These are phyloP conservation scores for Germaria angustata DNA, from an alignment of 2,888 invertebrate species.

Conservation along the genomic window DNA sequence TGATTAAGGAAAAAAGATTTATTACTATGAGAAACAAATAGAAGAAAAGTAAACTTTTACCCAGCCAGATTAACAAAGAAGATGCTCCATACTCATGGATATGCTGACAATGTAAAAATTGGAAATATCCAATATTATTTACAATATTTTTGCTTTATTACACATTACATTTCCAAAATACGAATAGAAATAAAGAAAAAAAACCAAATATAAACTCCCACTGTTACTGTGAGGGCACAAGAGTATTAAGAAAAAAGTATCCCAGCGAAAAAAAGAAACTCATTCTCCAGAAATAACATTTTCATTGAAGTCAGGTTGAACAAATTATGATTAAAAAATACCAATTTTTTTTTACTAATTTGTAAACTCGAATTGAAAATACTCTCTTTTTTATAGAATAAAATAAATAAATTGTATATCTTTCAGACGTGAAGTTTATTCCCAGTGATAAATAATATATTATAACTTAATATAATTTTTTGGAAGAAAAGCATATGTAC, in stretches of 20 bases:
- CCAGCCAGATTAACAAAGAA: neutral
- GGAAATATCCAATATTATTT: neutral
- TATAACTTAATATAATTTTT: no score
- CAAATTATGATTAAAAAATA: no score
- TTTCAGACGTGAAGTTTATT: no score
- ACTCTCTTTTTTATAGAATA: no score
- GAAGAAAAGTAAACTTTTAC: neutral
- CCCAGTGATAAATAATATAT: no score
- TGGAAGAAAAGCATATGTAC: no score
- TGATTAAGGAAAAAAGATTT: slow-evolving; percentile 53
- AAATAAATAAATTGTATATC: no score
- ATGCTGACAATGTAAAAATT: neutral
- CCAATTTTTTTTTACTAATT: no score
- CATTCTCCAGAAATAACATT: no score
- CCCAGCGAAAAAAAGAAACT: no score
- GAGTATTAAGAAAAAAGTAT: neutral
- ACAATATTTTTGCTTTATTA: neutral
- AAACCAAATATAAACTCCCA: slow-evolving; percentile 29
- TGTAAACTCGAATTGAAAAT: no score
- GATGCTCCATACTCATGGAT: neutral
- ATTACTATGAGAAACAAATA: slow-evolving; percentile 36
- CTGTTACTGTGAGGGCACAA: neutral
- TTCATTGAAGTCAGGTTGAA: no score
- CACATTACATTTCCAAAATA: slow-evolving; percentile 19
- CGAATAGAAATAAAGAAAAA: neutral